Evolutionary conservation across 2,888 invertebrate genomes (phyloP).

Genomic region (Diplazon laetatorius): DNA sequence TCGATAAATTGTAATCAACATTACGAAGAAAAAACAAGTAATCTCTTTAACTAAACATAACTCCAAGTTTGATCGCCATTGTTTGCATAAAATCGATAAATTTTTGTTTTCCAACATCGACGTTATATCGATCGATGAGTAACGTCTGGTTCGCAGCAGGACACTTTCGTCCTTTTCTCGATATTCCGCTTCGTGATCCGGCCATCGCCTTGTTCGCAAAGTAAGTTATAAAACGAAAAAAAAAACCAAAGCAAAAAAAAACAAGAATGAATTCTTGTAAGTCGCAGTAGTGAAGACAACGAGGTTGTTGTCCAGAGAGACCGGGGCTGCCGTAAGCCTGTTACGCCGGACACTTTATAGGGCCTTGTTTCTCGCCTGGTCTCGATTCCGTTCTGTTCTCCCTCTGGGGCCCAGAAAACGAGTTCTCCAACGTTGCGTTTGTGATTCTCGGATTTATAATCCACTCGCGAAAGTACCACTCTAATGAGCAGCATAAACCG

Average conservation of each 20-base stretch:
- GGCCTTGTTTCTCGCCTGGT: slow-evolving; percentile 57
- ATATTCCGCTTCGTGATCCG: slow-evolving; percentile 10
- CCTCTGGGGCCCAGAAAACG: slow-evolving; percentile 16
- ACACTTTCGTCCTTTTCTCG: slow-evolving; percentile 14
- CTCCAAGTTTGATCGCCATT: too few species aligned
- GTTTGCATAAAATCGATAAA: slow-evolving; percentile 1
- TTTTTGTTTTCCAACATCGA: slow-evolving; percentile 14
- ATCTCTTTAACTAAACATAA: too few species aligned
- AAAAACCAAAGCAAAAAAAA: background rate
- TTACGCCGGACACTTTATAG: slow-evolving; percentile 58
- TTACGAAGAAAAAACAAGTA: too few species aligned
- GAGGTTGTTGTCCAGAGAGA: slow-evolving; percentile 50
- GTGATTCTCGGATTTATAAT: slow-evolving; percentile 51
- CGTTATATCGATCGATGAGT: slow-evolving; percentile 8
- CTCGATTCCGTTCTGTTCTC: slow-evolving; percentile 35
- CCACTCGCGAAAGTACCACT: slow-evolving; percentile 35
- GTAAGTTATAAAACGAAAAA: slow-evolving; percentile 13
- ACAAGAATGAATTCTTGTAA: slow-evolving; percentile 1
- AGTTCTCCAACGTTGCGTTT: slow-evolving; percentile 42
- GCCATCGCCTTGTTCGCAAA: slow-evolving; percentile 22
- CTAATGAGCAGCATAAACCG: slow-evolving; percentile 45
- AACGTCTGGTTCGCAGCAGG: slow-evolving; percentile 6
- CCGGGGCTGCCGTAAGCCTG: slow-evolving; percentile 41
- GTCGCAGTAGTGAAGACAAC: slow-evolving; percentile 42
- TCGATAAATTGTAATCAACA: too few species aligned